Evolutionary conservation across 2,888 invertebrate genomes (phyloP).

Genomic region (Drosophila borborema): DNA sequence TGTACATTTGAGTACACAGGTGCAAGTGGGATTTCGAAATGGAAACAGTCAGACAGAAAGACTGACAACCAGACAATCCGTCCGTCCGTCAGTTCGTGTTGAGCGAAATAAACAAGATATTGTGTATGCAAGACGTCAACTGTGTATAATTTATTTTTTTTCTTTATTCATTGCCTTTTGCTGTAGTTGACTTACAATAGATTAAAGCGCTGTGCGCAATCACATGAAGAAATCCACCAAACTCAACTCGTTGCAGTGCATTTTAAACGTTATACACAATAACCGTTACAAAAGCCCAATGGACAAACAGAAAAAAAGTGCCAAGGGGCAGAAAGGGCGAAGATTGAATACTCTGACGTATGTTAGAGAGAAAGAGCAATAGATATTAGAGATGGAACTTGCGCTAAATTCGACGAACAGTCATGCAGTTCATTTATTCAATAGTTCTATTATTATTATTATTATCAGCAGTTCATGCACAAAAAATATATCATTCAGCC

Average conservation of each 20-base stretch:
- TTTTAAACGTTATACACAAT: conserved; percentile 44
- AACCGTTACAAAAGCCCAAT: conserved; percentile 60
- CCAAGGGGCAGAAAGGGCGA: not conserved
- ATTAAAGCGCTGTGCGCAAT: conserved; percentile 49
- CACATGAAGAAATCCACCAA: conserved; percentile 61
- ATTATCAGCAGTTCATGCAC: not conserved
- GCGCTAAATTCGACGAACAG: not conserved
- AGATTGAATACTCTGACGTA: conserved; percentile 1
- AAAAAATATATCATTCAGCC: not conserved
- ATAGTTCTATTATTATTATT: not conserved
- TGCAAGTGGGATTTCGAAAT: conserved; percentile 64
- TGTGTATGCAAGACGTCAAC: conserved; percentile 68
- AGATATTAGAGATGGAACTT: not conserved
- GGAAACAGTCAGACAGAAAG: conserved; percentile 33
- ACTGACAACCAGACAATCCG: conserved; percentile 31
- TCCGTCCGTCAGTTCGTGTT: conserved; percentile 21
- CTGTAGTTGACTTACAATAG: conserved; percentile 57
- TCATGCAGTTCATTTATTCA: not conserved
- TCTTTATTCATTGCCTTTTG: conserved; percentile 26
- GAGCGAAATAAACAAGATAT: conserved; percentile 58
- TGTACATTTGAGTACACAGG: conserved; percentile 53
- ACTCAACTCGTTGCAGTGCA: conserved; percentile 49
- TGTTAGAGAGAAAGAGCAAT: not conserved
- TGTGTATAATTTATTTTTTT: conserved; percentile 40
- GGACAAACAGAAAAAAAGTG: conserved; percentile 13